Base-by-base conservation (phyloP, 2,888 invertebrate species). In the Plagiodera versicolora region DNA sequence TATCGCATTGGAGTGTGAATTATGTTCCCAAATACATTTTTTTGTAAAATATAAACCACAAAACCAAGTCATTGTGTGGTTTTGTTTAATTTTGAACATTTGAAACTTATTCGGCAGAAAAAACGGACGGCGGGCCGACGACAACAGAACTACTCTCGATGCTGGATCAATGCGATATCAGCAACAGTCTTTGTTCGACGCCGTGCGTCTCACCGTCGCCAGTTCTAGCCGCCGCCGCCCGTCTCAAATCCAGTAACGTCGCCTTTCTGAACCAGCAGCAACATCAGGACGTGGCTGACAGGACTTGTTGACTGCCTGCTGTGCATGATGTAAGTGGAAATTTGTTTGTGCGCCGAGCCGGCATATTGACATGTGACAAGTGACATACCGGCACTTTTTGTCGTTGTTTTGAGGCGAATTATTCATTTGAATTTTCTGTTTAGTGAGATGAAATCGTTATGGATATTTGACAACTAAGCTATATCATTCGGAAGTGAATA, bases 161-260 rank as follows among this genome's bases (percentile, higher is more conserved):
- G 65, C 84, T 98, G 67, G 95, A 98, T 70, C 95, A 95, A 70
- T 97, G 96, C 82, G 98, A 98, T 80, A 85, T 98, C 66, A 92
- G 91, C 75, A 90, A 89, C 77, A 90, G 90, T 61, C 83, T 88
- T 61, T 86, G 86, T 72, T 89, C 89, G 2, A 91, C 89, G 0
- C 94, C 94, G 64, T 93, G 90, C 70, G 85, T 91, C 69, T 94
- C 91, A 58, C 91, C 88, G 10, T 89, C 88, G 62, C 87, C 88
- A 0, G 85, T 85, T 1, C 79, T 81, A 49, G 83, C 53, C 44
- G 81, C 83, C 47, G 80, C 83, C 65, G 81, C 82, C 0, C 71
- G 85, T 84, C 74, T 85, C 68, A 84, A 87, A 72, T 83, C 86
- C 5, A 85, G 86, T 72, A 88, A 87, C 70, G 83, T 87, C 56